Evolutionary conservation across 2,797 vertebrate species (phyloP), one percentile per base, ranked within the genome.

Genomic region (Scomberomorus guttatus): DNA sequence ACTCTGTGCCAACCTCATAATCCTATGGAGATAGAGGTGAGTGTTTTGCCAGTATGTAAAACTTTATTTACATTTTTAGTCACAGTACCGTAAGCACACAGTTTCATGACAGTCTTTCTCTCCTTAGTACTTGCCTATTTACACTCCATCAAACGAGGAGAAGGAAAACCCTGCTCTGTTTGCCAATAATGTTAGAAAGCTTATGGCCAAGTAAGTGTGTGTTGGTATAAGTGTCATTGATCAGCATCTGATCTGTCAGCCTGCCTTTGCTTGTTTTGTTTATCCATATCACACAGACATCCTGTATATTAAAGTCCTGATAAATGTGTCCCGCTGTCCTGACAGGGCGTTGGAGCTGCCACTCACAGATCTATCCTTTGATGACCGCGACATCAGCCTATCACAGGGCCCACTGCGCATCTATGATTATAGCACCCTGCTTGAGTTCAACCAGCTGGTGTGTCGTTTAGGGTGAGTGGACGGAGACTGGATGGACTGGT

Each of bases 1-100:
- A 98, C 98, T 2, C 90, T 99, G 87, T 99, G 98, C 91, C 98
- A 99, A 75, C 88, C 95, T 81, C 97, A 98, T 88, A 99, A 97
- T 73, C 92, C 90, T 24, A 83, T 99, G 90, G 98, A 99, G 88
- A 97, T 99, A 4, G 98, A 99, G 96, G 98, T 99, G 87, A 93
- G 96, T 90, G 22, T 1, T 74, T 46, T 14, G 2, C 2, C 7
- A 22, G 29, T 39, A n/a, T 27, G 27, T 56, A n/a, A 5, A 10
- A 27, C 44, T 12, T 12, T 1, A 2, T 24, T 10, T 8, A 11
- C 2, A 46, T 32, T 51, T 32, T 27, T 4, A 27, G 8, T 15
- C 13, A 7, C 8, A 14, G 27, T 24, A 3, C 42, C 2, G 13
- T 54, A 18, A 56, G 50, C 2, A 3, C 13, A 22, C 14, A 25